Evolutionary conservation across 2,888 invertebrate genomes (phyloP).

Genomic region (Scaptomyza tumidula): DNA sequence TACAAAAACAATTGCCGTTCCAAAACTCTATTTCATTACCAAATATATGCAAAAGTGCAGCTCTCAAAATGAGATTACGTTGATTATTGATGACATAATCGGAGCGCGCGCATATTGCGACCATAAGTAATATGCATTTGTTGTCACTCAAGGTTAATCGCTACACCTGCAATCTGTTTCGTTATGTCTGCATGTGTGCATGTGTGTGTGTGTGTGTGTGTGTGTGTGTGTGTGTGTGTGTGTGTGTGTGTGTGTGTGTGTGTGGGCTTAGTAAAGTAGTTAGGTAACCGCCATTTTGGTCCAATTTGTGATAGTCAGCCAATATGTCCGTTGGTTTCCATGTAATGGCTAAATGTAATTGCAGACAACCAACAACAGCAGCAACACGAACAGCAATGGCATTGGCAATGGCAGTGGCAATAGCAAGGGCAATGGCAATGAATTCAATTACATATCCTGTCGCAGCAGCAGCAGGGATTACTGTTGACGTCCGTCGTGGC

Average conservation of each 20-base stretch:
- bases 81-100: slow-evolving; percentile 46
- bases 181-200: not conserved
- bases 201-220: not conserved
- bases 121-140: slow-evolving; percentile 30
- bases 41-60: no score
- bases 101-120: slow-evolving; percentile 13
- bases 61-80: slow-evolving; percentile 8
- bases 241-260: not conserved
- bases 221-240: not conserved
- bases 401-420: slow-evolving; percentile 16
- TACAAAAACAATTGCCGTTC: no score
- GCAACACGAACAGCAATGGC: slow-evolving; percentile 6
- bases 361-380: slow-evolving; percentile 17
- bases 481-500: not conserved
- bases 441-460: slow-evolving; percentile 55
- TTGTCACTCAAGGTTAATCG: slow-evolving; percentile 2
- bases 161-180: slow-evolving; percentile 29
- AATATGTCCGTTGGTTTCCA: slow-evolving; percentile 19
- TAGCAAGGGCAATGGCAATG: no score
- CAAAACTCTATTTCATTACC: no score
- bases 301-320: slow-evolving; percentile 8
- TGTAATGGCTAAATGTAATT: slow-evolving; percentile 54
- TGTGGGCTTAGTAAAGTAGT: not conserved
- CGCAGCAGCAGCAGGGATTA: not conserved
- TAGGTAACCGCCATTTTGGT: slow-evolving; percentile 4